Percentiles rank a stretch among this genome's conserved stretches.
These are phyloP conservation scores for Masticophis lateralis DNA, from an alignment of 2,797 vertebrate species.

Conservation along the genomic window DNA sequence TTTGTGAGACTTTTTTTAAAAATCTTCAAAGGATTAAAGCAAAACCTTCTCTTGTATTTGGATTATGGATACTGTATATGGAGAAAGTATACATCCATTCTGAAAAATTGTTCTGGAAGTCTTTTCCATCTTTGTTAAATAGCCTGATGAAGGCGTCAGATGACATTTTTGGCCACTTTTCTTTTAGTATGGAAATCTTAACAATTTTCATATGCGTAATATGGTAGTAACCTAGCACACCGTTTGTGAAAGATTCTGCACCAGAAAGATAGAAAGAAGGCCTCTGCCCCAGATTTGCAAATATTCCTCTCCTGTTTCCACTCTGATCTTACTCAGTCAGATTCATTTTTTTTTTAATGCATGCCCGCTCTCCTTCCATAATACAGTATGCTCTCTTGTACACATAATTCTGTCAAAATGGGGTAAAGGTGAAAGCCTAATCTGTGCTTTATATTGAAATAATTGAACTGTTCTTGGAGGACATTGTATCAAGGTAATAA, in stretches of 20 bases:
- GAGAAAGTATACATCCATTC: background rate
- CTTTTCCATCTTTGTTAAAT: background rate
- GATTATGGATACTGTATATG: background rate
- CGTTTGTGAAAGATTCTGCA: background rate
- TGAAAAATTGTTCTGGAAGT: background rate
- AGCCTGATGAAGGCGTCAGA: background rate
- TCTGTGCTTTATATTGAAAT: conserved; percentile 56
- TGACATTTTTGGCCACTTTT: background rate
- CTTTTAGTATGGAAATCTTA: background rate
- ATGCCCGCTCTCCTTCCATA: conserved; percentile 14
- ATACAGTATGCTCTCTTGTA: background rate
- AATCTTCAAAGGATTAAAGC: background rate
- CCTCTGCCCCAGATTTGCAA: background rate
- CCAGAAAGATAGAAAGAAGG: too few relatives aligned
- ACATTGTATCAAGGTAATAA: conserved; percentile 60
- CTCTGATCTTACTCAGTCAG: conserved; percentile 36
- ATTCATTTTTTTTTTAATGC: conserved; percentile 49
- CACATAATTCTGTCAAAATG: conserved; percentile 20
- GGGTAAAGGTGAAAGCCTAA: conserved; percentile 40
- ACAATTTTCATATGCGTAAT: background rate
- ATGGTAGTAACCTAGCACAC: background rate
- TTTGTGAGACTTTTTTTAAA: background rate
- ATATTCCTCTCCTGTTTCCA: background rate
- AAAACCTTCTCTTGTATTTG: background rate
- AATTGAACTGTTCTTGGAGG: conserved; percentile 55